These are phyloP conservation scores for Tapera naevia DNA, from an alignment of 2,797 vertebrate species.

Conservation along the genomic window DNA sequence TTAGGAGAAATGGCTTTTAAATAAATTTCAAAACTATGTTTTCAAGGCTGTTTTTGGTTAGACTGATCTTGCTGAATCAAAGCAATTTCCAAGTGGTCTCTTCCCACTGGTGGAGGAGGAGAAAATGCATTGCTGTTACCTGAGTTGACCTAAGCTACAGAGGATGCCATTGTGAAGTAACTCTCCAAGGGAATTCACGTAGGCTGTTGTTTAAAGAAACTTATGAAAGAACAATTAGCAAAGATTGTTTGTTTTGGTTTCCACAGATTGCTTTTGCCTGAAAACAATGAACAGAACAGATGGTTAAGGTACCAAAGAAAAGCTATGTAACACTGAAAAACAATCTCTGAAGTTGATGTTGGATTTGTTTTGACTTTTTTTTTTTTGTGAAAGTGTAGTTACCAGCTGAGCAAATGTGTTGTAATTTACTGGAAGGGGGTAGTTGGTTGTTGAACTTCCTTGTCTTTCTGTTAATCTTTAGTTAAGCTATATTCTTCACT, in stretches of 20 bases:
- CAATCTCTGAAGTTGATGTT: neutral
- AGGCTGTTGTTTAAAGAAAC: neutral
- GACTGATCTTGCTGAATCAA: neutral
- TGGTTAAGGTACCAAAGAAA: neutral
- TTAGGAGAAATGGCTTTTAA: neutral
- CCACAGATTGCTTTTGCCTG: neutral
- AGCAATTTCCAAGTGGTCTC: neutral
- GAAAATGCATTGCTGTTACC: neutral
- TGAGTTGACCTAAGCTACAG: neutral
- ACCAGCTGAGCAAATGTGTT: neutral
- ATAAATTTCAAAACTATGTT: neutral
- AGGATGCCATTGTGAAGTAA: neutral
- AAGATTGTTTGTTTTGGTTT: conserved; percentile 13
- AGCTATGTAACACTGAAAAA: neutral
- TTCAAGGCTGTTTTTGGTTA: neutral
- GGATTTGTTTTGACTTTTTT: neutral
- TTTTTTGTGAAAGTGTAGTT: neutral
- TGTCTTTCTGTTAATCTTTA: neutral
- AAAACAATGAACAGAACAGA: conserved; percentile 18
- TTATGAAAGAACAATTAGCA: neutral
- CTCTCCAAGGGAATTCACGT: neutral
- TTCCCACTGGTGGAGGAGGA: neutral
- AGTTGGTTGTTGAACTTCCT: neutral
- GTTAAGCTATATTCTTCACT: neutral
- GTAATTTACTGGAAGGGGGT: neutral